These are phyloP conservation scores for Cheilosia scutellata DNA, from an alignment of 2,888 invertebrate species.

Conservation along the genomic window DNA sequence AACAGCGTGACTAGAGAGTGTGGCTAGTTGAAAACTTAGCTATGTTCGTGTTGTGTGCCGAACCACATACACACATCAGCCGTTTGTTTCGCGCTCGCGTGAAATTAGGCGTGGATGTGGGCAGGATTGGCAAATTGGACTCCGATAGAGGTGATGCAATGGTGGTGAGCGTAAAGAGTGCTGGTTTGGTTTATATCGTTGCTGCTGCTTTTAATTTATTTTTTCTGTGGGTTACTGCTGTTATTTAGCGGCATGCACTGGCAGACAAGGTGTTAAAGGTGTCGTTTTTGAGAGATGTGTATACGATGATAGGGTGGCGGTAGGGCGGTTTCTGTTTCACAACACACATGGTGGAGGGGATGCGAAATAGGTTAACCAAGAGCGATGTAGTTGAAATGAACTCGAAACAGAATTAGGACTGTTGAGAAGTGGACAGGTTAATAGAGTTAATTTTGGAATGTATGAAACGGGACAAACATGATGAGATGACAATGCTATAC, in stretches of 20 bases:
- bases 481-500: no score
- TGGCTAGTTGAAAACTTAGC: not conserved
- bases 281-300: slow-evolving; percentile 7
- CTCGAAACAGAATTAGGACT: no score
- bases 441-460: no score
- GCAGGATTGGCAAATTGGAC: slow-evolving; percentile 50
- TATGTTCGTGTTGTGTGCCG: slow-evolving; percentile 31
- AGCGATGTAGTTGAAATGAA: not conserved
- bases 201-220: not conserved
- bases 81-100: slow-evolving; percentile 40
- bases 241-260: slow-evolving; percentile 50
- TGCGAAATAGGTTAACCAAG: not conserved
- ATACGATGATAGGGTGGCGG: not conserved
- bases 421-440: no score
- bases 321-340: slow-evolving; percentile 28
- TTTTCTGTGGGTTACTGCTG: slow-evolving; percentile 44
- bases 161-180: slow-evolving; percentile 16
- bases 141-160: slow-evolving; percentile 23
- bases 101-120: slow-evolving; percentile 60
- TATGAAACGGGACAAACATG: no score
- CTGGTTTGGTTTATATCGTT: not conserved
- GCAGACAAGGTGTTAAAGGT: slow-evolving; percentile 40
- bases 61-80: slow-evolving; percentile 35
- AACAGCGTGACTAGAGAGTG: slow-evolving; percentile 19
- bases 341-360: not conserved